Evolutionary conservation across 2,797 vertebrate genomes (phyloP), one percentile per base, ranked within the genome.

Genomic region (Phoebastria nigripes): DNA sequence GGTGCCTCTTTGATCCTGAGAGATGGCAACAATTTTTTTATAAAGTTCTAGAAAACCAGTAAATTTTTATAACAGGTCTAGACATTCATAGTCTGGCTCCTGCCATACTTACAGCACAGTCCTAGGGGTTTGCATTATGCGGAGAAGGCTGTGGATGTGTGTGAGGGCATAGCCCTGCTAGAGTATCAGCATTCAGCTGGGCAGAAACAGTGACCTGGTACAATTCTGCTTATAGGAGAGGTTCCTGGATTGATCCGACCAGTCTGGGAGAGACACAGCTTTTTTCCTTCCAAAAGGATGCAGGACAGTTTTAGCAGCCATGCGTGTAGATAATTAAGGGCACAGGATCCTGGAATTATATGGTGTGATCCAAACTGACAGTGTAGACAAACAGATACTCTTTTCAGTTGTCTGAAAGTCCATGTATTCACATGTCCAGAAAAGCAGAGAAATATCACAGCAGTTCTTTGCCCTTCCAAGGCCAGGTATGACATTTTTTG

Each of bases 61-160:
- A 9, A 3, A 28, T 80, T 76, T 79, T 86, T 37, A 31, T 58
- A 9, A 29, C 1, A 1, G 33, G 33, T 12, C 25, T 31, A n/a
- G 28, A 35, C 21, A 15, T 52, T 88, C 19, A 5, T 7, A 39
- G 16, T 21, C 66, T 46, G 56, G 11, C 19, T 80, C 15, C 55
- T 82, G 19, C 51, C 26, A 3, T 47, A 7, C 7, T 55, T 54
- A 3, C 9, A 54, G 26, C 7, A 2, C 41, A n/a, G 12, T 20
- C 24, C 28, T 41, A 26, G n/a, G 56, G 28, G 12, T 49, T 52
- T 78, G 9, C 15, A 18, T 46, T 4, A 10, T 0, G 0, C 2
- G 9, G 77, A 44, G 49, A n/a, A 93, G 59, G 24, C 31, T 39
- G 7, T 59, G 56, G 41, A 2, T 76, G 8, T 14, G 1, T 42